Percentiles rank a stretch among this genome's conserved stretches.
These are phyloP conservation scores for Sicus ferrugineus DNA, from an alignment of 2,888 invertebrate species.

Conservation along the genomic window DNA sequence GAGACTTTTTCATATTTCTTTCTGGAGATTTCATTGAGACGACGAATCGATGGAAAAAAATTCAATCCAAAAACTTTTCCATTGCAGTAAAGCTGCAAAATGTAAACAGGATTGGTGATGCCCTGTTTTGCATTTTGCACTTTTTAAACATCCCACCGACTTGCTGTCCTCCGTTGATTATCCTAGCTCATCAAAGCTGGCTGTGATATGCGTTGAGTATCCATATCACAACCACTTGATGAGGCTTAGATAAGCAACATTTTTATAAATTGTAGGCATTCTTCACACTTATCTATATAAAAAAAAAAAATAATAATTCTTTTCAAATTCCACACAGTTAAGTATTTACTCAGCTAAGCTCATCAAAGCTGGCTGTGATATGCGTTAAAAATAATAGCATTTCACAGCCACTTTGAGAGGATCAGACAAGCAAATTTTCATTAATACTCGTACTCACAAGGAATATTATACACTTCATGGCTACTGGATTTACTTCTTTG, in stretches of 20 bases:
- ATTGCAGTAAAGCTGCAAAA: too few species aligned
- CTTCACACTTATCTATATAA: background rate
- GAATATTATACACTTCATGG: too few species aligned
- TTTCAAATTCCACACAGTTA: background rate
- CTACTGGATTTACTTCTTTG: too few species aligned
- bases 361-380: constrained; percentile 99
- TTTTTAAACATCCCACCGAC: too few species aligned
- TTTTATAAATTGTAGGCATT: constrained; percentile 30
- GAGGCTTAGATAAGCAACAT: constrained; percentile 68
- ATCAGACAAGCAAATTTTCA: constrained; percentile 48
- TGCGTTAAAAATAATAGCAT: constrained; percentile 69
- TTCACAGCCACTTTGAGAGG: constrained; percentile 89
- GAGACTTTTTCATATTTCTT: too few species aligned
- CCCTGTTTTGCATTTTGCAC: too few species aligned
- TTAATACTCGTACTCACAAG: too few species aligned
- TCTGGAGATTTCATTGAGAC: too few species aligned
- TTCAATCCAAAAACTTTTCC: too few species aligned
- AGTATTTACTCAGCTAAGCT: constrained; percentile 68
- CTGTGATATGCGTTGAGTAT: constrained; percentile 87
- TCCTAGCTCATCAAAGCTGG: constrained; percentile 94
- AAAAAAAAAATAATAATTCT: background rate
- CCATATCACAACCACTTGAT: constrained; percentile 90
- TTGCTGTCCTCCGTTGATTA: constrained; percentile 63
- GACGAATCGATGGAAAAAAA: too few species aligned
- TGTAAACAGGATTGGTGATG: too few species aligned